Evolutionary conservation across 2,888 invertebrate species (phyloP).

Genomic region (Chloroclystis v-ata): DNA sequence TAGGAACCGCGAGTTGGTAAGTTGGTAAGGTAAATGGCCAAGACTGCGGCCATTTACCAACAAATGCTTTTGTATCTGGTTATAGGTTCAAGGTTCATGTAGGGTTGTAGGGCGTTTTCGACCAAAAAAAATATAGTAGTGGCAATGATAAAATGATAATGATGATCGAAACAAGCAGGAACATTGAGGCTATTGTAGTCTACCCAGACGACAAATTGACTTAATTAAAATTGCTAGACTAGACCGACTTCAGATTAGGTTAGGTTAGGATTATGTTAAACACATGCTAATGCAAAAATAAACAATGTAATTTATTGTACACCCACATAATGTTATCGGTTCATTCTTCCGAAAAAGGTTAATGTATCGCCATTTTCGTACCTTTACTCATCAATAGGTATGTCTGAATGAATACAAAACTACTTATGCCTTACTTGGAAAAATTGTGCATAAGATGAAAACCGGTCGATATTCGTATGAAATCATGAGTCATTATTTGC

Average conservation of each 20-base stretch:
- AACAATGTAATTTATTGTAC: conserved; percentile 27
- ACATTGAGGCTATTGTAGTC: background rate
- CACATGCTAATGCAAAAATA: conserved; percentile 22
- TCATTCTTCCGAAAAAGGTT: conserved; percentile 45
- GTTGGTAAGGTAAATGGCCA: too few relatives aligned
- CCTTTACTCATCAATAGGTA: conserved; percentile 42
- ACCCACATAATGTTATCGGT: conserved; percentile 44
- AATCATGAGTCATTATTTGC: conserved; percentile 51
- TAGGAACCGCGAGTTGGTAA: too few relatives aligned
- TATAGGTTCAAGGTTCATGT: too few relatives aligned
- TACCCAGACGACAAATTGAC: background rate
- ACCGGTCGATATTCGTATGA: conserved; percentile 51
- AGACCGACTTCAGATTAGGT: conserved; percentile 9
- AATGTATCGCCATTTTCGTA: conserved; percentile 38
- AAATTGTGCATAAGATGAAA: conserved; percentile 53
- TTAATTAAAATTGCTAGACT: conserved; percentile 1
- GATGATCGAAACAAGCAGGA: too few relatives aligned
- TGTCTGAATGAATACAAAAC: conserved; percentile 37
- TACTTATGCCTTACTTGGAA: conserved; percentile 58
- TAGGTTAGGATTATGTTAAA: conserved; percentile 17
- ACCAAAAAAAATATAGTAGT: too few relatives aligned
- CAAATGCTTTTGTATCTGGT: too few relatives aligned
- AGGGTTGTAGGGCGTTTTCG: too few relatives aligned
- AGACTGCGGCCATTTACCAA: too few relatives aligned
- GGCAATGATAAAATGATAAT: too few relatives aligned